Percentiles rank a stretch among this genome's conserved stretches.
phyloP scores from a whole-genome alignment of 2,888 invertebrate species.

The Catocala nupta region DNA sequence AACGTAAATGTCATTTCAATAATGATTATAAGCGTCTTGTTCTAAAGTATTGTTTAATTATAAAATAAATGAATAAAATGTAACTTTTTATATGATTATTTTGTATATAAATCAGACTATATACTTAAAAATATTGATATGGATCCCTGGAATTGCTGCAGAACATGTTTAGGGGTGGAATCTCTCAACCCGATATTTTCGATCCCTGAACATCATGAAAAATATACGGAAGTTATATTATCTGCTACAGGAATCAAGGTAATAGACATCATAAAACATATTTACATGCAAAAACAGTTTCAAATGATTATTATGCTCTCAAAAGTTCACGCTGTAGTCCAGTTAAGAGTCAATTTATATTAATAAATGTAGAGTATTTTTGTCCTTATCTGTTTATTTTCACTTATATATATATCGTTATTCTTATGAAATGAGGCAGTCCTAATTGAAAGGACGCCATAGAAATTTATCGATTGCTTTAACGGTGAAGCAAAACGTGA shows the following conservation, averaged over 20 bases:
- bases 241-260: slow-evolving; percentile 70
- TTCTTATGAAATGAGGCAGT: no score
- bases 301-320: neutral
- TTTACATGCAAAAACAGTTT: neutral
- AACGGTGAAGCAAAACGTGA: no score
- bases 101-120: neutral
- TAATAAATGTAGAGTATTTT: no score
- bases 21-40: slow-evolving; percentile 11
- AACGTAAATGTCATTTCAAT: slow-evolving; percentile 1
- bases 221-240: slow-evolving; percentile 66
- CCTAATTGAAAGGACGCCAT: no score
- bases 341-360: no score
- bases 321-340: neutral
- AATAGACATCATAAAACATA: neutral
- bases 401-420: no score
- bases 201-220: slow-evolving; percentile 61
- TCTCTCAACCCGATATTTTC: slow-evolving; percentile 69
- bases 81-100: neutral
- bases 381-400: no score
- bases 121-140: slow-evolving; percentile 34
- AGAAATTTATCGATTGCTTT: no score
- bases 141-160: slow-evolving; percentile 69
- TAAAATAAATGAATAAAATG: neutral
- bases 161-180: slow-evolving; percentile 66
- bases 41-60: neutral